Conservation (phyloP, 2,888 invertebrate genomes). For the Ophioninae sp. region DNA sequence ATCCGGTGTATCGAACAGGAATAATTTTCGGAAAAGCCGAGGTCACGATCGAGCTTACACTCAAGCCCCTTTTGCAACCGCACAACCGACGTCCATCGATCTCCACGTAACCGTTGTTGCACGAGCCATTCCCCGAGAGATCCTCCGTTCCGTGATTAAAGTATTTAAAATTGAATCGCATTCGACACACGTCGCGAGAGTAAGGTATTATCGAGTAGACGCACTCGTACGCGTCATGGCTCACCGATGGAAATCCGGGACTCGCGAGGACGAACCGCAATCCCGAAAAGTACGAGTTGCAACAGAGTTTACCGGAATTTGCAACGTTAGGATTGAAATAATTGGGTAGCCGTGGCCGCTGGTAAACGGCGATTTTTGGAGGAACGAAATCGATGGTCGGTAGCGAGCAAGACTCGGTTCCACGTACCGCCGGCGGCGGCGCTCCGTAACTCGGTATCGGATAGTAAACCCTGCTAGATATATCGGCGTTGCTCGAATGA, state of each 20-base stretch:
- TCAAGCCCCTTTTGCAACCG: conserved; percentile 82
- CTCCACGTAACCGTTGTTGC: conserved; percentile 82
- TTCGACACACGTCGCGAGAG: conserved; percentile 81
- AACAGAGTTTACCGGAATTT: conserved; percentile 63
- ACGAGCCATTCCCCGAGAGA: too few species aligned
- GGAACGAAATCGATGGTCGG: not conserved
- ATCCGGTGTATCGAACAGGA: conserved; percentile 80
- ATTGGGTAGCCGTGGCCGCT: not conserved
- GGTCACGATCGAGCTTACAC: conserved; percentile 71
- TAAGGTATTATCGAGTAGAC: conserved; percentile 82
- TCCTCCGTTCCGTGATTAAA: conserved; percentile 82
- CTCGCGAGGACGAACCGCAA: conserved; percentile 82
- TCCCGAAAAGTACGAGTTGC: conserved; percentile 65
- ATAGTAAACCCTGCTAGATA: conserved; percentile 25
- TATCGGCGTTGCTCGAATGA: conserved; percentile 18
- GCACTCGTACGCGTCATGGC: conserved; percentile 79
- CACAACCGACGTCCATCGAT: conserved; percentile 84
- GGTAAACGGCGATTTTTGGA: conserved; percentile 17
- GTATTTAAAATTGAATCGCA: conserved; percentile 83
- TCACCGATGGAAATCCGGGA: conserved; percentile 82
- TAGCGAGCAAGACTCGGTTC: conserved; percentile 35
- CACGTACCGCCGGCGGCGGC: conserved; percentile 26
- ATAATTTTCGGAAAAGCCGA: conserved; percentile 79
- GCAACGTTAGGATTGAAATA: too few species aligned
- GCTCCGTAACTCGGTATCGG: conserved; percentile 53